Base-by-base conservation (phyloP, 1,140 invertebrate genomes). In the Nephila pilipes region DNA sequence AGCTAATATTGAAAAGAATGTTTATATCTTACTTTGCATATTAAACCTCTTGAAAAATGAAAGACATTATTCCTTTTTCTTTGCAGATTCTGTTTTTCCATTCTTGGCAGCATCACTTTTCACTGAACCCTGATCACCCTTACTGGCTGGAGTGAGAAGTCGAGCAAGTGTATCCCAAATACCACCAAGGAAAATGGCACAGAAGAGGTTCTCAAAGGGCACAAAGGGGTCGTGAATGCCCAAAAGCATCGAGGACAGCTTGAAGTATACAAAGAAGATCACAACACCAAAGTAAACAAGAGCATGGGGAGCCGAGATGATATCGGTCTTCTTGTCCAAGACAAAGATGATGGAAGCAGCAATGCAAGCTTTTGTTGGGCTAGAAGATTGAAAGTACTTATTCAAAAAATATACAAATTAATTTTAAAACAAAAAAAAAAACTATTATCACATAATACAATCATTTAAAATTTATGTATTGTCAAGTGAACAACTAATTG, bases 241-340 rank as follows among this genome's bases (percentile, higher is more conserved):
- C 92, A 99, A 96, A 29, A 99, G 96, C 94, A 99, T 97, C 12
- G 99, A 99, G 14, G 99, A 99, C 38, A 99, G 95, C 97, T 99
- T 99, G 96, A 99, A 99, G 96, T 99, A 99, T 22, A 99, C 98
- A 95, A 99, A 99, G 97, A 99, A 99, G 94, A 99, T 98, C n/a
- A 99, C 98, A 94, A 99, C 98, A 94, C 98, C 98, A 95, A 99
- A 99, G 96, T 99, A 99, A 81, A 99, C 98, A 5, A 99, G 96
- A 75, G 98, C 97, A 95, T 99, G 99, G 29, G 99, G 99, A 46
- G 99, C 98, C 25, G 98, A 98, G 94, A 99, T 99, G 94, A 98
- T 96, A 95, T 99, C 98, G 83, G 98, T 99, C 96, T 99, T 99
- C 95, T 99, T 99, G 96, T 99, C 99, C 94, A 99, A 95, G 55